Conservation (phyloP, 2,797 vertebrate species). For the Coregonus ussuriensis region DNA sequence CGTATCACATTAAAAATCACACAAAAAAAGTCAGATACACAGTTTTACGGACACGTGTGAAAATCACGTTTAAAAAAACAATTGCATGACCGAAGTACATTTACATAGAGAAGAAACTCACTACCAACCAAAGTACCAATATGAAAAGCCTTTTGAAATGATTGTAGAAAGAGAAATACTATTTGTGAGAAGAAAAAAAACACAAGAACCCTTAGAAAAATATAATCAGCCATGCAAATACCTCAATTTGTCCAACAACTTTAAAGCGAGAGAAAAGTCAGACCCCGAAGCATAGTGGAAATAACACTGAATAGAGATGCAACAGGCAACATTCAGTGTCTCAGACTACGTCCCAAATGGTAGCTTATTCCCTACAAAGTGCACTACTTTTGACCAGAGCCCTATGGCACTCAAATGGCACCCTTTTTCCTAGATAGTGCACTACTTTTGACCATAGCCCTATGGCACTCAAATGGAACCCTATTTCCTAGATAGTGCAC, state of each 20-base stretch:
- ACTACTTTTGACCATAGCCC: too few relatives aligned
- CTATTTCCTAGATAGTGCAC: too few relatives aligned
- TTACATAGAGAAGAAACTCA: too few relatives aligned
- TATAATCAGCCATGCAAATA: conserved; percentile 61
- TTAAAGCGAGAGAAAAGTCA: conserved; percentile 35
- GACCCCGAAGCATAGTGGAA: conserved; percentile 23
- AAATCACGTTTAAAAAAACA: not conserved
- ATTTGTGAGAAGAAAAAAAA: conserved; percentile 1
- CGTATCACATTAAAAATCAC: not conserved
- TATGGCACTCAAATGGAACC: too few relatives aligned
- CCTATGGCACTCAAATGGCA: too few relatives aligned
- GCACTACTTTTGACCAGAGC: too few relatives aligned
- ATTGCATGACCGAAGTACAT: too few relatives aligned
- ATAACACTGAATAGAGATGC: conserved; percentile 20
- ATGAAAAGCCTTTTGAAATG: too few relatives aligned
- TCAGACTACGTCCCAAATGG: conserved; percentile 1
- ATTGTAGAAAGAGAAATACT: too few relatives aligned
- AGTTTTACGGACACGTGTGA: not conserved
- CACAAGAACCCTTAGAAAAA: conserved; percentile 61
- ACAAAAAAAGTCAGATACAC: not conserved
- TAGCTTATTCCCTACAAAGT: too few relatives aligned
- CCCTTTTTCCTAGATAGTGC: too few relatives aligned
- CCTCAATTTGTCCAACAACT: conserved; percentile 13
- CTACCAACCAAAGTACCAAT: too few relatives aligned
- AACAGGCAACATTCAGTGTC: conserved; percentile 28